These are phyloP conservation scores for Globodera rostochiensis DNA, from an alignment of 1,140 invertebrate species.

Conservation along the genomic window DNA sequence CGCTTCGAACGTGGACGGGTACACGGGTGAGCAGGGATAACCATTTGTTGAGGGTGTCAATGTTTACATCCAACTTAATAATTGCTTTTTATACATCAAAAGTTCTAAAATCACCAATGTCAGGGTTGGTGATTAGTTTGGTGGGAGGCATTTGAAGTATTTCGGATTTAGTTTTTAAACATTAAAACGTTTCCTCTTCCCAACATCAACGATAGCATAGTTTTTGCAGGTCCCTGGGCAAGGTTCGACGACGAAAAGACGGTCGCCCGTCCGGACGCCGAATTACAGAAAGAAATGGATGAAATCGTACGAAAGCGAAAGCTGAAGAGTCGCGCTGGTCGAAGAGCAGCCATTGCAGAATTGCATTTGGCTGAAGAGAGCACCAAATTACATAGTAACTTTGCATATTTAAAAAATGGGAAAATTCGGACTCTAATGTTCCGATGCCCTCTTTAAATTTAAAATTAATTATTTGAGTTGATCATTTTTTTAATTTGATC, in stretches of 20 bases:
- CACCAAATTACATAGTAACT: conserved; percentile 84
- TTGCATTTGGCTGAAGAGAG: conserved; percentile 77
- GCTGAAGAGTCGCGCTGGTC: conserved; percentile 52
- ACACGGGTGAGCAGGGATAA: conserved; percentile 47
- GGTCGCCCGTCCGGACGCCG: conserved; percentile 81
- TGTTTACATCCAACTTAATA: too few species aligned
- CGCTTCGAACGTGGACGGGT: conserved; percentile 85
- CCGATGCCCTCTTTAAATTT: background rate
- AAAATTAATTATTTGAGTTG: too few species aligned
- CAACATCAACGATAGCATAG: background rate
- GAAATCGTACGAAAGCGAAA: conserved; percentile 75
- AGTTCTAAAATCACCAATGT: too few species aligned
- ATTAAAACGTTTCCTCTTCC: too few species aligned
- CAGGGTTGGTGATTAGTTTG: too few species aligned
- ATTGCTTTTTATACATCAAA: too few species aligned
- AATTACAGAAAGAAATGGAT: conserved; percentile 87
- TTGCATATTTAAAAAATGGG: too few species aligned
- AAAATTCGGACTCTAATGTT: conserved; percentile 59
- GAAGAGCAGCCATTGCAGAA: conserved; percentile 51
- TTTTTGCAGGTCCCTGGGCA: conserved; percentile 93
- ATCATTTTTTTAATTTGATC: background rate
- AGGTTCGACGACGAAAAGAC: conserved; percentile 86
- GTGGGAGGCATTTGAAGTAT: too few species aligned
- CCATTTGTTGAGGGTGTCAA: too few species aligned
- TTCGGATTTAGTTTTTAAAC: too few species aligned